Evolutionary conservation across 2,113 vertebrate species (phyloP).

Genomic region (Vidua chalybeata): DNA sequence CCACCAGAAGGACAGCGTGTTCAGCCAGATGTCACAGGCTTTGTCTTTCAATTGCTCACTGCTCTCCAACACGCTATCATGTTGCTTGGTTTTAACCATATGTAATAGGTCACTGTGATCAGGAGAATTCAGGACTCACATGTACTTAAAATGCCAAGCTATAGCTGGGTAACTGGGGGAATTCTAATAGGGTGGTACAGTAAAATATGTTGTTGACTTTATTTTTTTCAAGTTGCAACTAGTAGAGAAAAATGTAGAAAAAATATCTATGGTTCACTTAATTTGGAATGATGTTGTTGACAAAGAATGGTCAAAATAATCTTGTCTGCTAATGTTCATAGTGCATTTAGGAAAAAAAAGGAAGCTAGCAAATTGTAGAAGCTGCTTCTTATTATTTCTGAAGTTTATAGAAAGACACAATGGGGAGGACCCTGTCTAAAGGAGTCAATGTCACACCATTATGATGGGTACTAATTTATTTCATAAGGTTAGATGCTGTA

Average conservation of each 20-base stretch:
- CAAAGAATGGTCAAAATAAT: background rate
- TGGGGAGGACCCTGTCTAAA: background rate
- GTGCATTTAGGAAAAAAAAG: background rate
- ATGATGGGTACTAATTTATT: slow-evolving; percentile 32
- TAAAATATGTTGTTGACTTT: background rate
- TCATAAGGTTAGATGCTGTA: background rate
- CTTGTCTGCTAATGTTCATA: background rate
- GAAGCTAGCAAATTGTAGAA: background rate
- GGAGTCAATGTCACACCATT: slow-evolving; percentile 8
- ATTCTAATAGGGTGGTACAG: background rate
- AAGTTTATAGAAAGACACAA: background rate
- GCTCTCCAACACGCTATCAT: background rate
- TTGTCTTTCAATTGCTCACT: slow-evolving; percentile 14
- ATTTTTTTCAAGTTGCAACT: background rate
- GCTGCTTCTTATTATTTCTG: slow-evolving; percentile 3
- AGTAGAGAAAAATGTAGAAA: background rate
- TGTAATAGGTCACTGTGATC: background rate
- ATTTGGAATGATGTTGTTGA: background rate
- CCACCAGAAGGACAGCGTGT: slow-evolving; percentile 17
- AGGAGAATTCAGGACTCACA: background rate
- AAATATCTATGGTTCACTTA: background rate
- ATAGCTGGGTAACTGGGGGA: background rate
- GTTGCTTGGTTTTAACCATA: background rate
- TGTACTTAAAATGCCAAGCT: background rate
- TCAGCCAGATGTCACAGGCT: slow-evolving; percentile 27